These are phyloP conservation scores for Falco berigora DNA, from an alignment of 2,797 vertebrate genomes.

Conservation along the genomic window DNA sequence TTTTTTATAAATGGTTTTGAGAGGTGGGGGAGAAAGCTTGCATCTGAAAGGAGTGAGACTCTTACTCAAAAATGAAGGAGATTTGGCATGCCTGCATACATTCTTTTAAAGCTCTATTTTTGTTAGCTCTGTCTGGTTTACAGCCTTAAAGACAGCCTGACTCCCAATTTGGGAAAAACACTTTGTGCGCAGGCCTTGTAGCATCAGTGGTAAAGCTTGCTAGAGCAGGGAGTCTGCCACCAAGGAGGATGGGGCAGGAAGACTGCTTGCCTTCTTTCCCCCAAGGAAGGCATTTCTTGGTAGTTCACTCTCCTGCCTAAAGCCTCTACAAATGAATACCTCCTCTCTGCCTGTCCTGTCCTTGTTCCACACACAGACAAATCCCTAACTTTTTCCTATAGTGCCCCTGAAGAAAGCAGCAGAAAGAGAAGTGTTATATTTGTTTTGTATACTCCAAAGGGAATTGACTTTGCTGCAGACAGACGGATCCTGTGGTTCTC, in stretches of 20 bases:
- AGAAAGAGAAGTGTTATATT: neutral
- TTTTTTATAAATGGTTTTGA: neutral
- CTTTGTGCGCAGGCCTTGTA: neutral
- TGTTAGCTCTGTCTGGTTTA: constrained; percentile 48
- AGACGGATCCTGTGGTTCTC: neutral
- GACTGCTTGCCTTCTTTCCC: neutral
- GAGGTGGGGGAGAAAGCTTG: neutral
- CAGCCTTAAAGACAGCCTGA: constrained; percentile 23
- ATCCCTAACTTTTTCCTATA: neutral
- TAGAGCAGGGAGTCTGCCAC: neutral
- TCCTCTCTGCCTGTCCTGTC: neutral
- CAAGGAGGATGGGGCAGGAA: neutral
- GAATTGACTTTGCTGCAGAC: constrained; percentile 22
- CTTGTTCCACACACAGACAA: neutral
- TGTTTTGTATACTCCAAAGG: neutral
- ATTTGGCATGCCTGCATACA: constrained; percentile 17
- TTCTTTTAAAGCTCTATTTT: constrained; percentile 55
- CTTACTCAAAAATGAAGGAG: neutral
- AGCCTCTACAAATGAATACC: neutral
- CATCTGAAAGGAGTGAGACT: neutral
- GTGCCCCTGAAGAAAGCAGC: neutral
- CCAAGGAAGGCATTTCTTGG: neutral
- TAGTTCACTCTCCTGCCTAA: neutral
- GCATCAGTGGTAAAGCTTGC: neutral
- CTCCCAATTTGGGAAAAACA: constrained; percentile 52